These are phyloP conservation scores for Sesamia inferens DNA, from an alignment of 2,888 invertebrate genomes.

Conservation along the genomic window DNA sequence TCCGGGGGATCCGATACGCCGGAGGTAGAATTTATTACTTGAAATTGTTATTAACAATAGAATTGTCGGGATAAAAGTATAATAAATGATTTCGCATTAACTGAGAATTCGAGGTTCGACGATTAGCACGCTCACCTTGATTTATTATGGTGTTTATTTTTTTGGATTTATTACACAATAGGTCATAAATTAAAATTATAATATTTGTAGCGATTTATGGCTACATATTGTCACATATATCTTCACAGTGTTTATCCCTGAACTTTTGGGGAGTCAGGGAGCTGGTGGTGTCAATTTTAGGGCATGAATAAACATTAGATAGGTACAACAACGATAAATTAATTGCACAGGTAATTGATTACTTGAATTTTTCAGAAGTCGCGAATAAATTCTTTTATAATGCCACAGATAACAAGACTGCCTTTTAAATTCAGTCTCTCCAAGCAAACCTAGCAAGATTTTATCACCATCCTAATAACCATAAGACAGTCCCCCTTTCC, in stretches of 20 bases:
- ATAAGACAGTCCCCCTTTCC: conserved; percentile 41
- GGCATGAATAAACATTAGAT: neutral
- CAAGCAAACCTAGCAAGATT: conserved; percentile 31
- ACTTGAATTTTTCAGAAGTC: conserved; percentile 1
- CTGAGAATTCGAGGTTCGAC: conserved; percentile 67
- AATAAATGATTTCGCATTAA: conserved; percentile 69
- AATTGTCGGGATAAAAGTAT: conserved; percentile 68
- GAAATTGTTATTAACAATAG: conserved; percentile 69
- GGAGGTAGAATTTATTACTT: conserved; percentile 78
- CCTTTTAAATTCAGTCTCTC: conserved; percentile 18
- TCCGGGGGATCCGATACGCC: conserved; percentile 78
- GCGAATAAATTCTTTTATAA: neutral
- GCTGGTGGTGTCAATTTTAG: neutral
- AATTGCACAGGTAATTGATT: neutral
- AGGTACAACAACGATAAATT: too few species aligned
- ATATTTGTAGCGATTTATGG: conserved; percentile 50
- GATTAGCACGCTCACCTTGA: conserved; percentile 68
- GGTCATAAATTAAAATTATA: conserved; percentile 51
- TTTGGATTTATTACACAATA: conserved; percentile 51
- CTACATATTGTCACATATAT: conserved; percentile 39
- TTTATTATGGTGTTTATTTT: conserved; percentile 60
- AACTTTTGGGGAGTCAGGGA: neutral
- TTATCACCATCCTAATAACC: conserved; percentile 41
- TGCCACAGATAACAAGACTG: conserved; percentile 1
- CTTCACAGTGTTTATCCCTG: conserved; percentile 13